These are phyloP conservation scores for Craseonycteris thonglongyai DNA, from an alignment of 2,113 vertebrate species.

Conservation along the genomic window DNA sequence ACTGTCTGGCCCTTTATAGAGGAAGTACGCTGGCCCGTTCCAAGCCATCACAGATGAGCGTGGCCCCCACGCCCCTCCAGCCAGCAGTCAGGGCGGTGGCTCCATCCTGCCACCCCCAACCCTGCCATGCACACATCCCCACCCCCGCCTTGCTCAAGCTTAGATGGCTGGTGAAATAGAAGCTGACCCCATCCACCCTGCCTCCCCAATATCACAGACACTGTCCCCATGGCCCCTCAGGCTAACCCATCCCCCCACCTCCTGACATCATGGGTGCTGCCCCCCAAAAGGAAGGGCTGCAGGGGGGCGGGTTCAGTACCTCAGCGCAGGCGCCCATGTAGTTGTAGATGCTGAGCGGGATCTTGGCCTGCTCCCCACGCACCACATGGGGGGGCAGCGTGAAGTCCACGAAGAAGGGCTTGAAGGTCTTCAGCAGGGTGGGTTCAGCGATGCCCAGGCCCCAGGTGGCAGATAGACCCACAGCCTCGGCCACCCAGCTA, in stretches of 20 bases:
- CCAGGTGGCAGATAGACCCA: slow-evolving; percentile 82
- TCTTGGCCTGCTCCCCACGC: slow-evolving; percentile 92
- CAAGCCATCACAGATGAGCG: neutral
- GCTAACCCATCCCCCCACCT: neutral
- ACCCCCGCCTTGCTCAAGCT: neutral
- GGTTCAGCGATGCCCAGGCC: slow-evolving; percentile 86
- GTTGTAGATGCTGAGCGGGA: slow-evolving; percentile 90
- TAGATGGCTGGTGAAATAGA: neutral
- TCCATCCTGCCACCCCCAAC: neutral
- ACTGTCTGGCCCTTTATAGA: neutral
- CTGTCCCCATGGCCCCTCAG: neutral
- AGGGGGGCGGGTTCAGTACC: slow-evolving; percentile 71
- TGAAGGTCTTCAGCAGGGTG: slow-evolving; percentile 87
- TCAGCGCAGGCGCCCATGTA: slow-evolving; percentile 86
- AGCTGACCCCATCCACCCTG: neutral
- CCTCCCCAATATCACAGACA: neutral
- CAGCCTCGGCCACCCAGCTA: slow-evolving; percentile 89
- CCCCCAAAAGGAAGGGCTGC: neutral
- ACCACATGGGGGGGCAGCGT: slow-evolving; percentile 87
- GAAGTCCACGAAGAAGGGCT: slow-evolving; percentile 93
- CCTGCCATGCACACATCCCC: neutral
- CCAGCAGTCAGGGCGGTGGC: neutral
- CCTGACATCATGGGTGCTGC: too few relatives aligned
- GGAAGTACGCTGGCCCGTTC: neutral
- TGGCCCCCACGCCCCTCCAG: neutral